A percentile compares a stretch with the other conserved stretches of the same genome.
Conservation (phyloP, 2,888 invertebrate genomes). For the Marronus borbonicus region DNA sequence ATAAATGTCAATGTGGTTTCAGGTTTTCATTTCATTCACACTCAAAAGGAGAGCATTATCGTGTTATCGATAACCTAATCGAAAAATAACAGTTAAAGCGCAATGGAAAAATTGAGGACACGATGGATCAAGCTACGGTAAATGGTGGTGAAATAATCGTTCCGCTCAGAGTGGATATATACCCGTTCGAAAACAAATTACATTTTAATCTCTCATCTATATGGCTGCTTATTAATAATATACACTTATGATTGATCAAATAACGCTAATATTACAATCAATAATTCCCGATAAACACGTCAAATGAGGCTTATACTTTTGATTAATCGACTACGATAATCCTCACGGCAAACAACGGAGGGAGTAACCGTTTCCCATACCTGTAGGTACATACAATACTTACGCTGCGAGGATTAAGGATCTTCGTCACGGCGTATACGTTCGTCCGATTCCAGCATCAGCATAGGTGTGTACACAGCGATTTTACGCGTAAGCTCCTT, state of each 20-base stretch:
- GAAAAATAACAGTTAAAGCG: not conserved
- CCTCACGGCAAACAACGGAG: slow-evolving; percentile 46
- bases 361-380: slow-evolving; percentile 47
- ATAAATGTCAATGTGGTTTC: too few relatives aligned
- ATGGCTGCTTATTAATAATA: slow-evolving; percentile 43
- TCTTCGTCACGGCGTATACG: slow-evolving; percentile 8
- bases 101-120: slow-evolving; percentile 13
- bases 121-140: slow-evolving; percentile 11
- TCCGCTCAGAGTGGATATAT: slow-evolving; percentile 17
- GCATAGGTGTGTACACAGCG: slow-evolving; percentile 26
- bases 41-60: too few relatives aligned
- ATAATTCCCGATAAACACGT: slow-evolving; percentile 54
- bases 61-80: not conserved
- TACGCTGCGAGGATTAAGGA: slow-evolving; percentile 19
- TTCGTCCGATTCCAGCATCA: not conserved
- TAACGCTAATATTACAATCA: slow-evolving; percentile 53
- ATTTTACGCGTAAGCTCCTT: slow-evolving; percentile 21
- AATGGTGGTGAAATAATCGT: slow-evolving; percentile 42
- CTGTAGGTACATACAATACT: slow-evolving; percentile 6
- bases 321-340: slow-evolving; percentile 53
- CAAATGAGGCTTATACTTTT: slow-evolving; percentile 53
- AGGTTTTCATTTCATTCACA: too few relatives aligned
- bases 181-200: slow-evolving; percentile 49
- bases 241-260: slow-evolving; percentile 53
- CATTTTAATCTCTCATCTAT: slow-evolving; percentile 51